Base-by-base conservation (phyloP, 2,113 vertebrate species). In the Regulus satrapa region DNA sequence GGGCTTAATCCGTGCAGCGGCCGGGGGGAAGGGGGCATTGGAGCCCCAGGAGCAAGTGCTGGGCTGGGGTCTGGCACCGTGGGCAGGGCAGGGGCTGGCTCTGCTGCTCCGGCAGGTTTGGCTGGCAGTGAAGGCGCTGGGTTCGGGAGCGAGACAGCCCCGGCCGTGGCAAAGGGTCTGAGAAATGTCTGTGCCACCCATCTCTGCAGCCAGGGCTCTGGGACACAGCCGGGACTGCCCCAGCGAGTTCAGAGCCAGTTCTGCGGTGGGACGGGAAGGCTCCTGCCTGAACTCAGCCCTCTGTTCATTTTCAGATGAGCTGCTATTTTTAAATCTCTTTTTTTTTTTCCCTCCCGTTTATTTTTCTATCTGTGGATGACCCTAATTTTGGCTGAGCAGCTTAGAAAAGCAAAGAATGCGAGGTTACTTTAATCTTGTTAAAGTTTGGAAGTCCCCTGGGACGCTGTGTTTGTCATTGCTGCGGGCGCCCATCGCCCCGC, bases 21-120 rank as follows among this genome's bases (percentile, higher is more conserved):
- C 28, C 0, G 4, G 1, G 5, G 48, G 12, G 32, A 4, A 2
- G n/a, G n/a, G n/a, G n/a, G n/a, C 3, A 0, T 1, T 6, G 8
- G 26, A 8, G 71, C 79, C 72, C 46, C 16, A 4, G 43, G 6
- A 4, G 15, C 0, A 31, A 1, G 41, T 14, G 41, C 41, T 41
- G 68, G 82, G n/a, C 41, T 19, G 74, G 73, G 66, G 9, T 23
- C 14, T 31, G 40, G 68, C 29, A 9, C 15, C 0, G 7, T 36
- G 31, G 79, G 32, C 38, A 4, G 14, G 49, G 61, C 8, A 25
- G 17, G 38, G 51, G 23, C 21, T 71, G 52, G 2, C 7, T 28
- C 36, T 29, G 71, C 48, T 18, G 64, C 16, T 6, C 21, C n/a
- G n/a, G n/a, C n/a, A n/a, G n/a, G n/a, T n/a, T n/a, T n/a, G n/a